phyloP scores from a whole-genome alignment of 2,888 invertebrate species.

The Drepana falcataria region DNA sequence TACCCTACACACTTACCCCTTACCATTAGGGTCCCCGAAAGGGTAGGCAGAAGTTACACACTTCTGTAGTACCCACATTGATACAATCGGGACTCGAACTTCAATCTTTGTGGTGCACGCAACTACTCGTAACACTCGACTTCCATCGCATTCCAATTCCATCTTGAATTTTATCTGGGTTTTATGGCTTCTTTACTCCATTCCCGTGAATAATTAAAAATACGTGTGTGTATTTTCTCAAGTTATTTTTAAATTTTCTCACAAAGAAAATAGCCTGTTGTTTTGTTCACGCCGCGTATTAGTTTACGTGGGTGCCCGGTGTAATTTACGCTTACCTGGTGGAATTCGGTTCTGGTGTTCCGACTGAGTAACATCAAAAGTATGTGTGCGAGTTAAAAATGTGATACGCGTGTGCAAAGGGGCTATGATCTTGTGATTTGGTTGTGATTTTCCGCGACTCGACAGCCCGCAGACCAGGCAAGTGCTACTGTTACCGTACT shows the following conservation, averaged over 20 bases:
- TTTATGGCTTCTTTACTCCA: constrained; percentile 24
- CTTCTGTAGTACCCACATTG: too few relatives aligned
- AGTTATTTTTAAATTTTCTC: constrained; percentile 14
- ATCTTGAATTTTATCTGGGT: constrained; percentile 1
- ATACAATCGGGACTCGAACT: too few relatives aligned
- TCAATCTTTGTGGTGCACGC: too few relatives aligned
- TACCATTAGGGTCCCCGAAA: too few relatives aligned
- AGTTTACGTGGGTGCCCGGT: constrained; percentile 40
- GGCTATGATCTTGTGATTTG: constrained; percentile 11
- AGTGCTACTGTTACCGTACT: too few relatives aligned
- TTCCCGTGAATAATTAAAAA: constrained; percentile 18
- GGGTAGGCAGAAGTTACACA: too few relatives aligned
- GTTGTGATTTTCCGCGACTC: constrained; percentile 5
- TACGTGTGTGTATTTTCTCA: constrained; percentile 9
- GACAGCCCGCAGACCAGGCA: neutral
- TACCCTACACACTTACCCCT: too few relatives aligned
- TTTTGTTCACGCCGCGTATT: constrained; percentile 23
- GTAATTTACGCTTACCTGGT: constrained; percentile 49
- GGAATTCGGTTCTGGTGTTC: constrained; percentile 58
- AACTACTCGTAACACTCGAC: too few relatives aligned
- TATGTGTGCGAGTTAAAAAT: constrained; percentile 37
- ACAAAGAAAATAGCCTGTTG: constrained; percentile 48
- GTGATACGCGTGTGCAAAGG: constrained; percentile 30
- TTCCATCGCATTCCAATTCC: too few relatives aligned
- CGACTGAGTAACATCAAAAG: constrained; percentile 56